Evolutionary conservation across 2,888 invertebrate genomes (phyloP).

Genomic region (Eucera pruinosa): DNA sequence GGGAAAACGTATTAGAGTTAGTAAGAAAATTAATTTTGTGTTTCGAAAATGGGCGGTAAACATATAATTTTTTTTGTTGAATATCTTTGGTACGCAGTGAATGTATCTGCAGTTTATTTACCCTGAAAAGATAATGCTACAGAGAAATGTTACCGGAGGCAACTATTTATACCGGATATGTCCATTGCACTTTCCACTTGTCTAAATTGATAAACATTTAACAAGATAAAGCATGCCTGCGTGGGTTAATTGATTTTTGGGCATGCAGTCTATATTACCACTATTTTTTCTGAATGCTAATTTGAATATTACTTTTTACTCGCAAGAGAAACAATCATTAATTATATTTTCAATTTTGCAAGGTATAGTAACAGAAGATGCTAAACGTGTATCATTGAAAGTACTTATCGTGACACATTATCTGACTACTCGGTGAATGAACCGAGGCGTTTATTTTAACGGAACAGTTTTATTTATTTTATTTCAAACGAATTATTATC

Average conservation of each 20-base stretch:
- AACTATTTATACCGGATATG: slow-evolving; percentile 72
- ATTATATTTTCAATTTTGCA: slow-evolving; percentile 30
- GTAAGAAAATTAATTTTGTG: background rate
- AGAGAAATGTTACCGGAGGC: slow-evolving; percentile 30
- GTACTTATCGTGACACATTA: slow-evolving; percentile 54
- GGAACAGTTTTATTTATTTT: slow-evolving; percentile 29
- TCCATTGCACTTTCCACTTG: slow-evolving; percentile 70
- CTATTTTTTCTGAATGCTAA: background rate
- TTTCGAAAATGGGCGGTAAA: background rate
- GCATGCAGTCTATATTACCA: slow-evolving; percentile 1
- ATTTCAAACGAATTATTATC: background rate
- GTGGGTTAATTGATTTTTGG: slow-evolving; percentile 55
- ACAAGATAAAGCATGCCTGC: slow-evolving; percentile 51
- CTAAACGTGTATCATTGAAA: slow-evolving; percentile 47
- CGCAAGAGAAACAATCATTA: slow-evolving; percentile 5
- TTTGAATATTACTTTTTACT: background rate
- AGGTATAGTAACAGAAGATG: slow-evolving; percentile 23
- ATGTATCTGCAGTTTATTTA: slow-evolving; percentile 67
- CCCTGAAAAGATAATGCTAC: slow-evolving; percentile 59
- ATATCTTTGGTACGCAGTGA: slow-evolving; percentile 22
- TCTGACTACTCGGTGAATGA: slow-evolving; percentile 60
- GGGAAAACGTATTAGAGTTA: background rate
- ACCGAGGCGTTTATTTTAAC: slow-evolving; percentile 50
- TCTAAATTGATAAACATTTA: slow-evolving; percentile 65
- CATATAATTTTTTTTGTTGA: too few species aligned